A percentile compares a stretch with the other conserved stretches of the same genome.
Evolutionary conservation across 2,797 vertebrate genomes (phyloP).

Genomic region (Vespertilio murinus): DNA sequence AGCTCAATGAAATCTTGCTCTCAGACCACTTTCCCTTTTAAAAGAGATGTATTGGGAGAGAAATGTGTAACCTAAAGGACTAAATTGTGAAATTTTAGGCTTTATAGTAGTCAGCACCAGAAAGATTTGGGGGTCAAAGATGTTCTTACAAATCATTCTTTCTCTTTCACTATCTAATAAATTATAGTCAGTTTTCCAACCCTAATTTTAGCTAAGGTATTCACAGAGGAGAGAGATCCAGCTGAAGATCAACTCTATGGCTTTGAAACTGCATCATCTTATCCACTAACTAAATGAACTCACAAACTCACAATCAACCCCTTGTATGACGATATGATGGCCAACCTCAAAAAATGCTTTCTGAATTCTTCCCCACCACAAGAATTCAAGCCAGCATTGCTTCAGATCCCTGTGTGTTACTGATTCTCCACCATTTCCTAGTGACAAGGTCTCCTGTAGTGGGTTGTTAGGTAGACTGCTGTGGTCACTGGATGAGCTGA

Average conservation of each 20-base stretch:
- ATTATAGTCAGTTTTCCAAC: background rate
- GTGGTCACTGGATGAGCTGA: slow-evolving; percentile 52
- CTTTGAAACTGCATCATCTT: slow-evolving; percentile 52
- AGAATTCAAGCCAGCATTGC: slow-evolving; percentile 56
- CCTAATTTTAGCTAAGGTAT: background rate
- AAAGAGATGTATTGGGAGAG: background rate
- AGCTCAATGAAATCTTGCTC: slow-evolving; percentile 29
- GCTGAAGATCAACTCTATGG: background rate
- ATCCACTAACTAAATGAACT: slow-evolving; percentile 60
- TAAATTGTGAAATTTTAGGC: slow-evolving; percentile 19
- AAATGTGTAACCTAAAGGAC: slow-evolving; percentile 26
- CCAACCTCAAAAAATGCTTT: slow-evolving; percentile 65
- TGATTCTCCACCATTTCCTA: slow-evolving; percentile 18
- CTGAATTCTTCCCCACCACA: background rate
- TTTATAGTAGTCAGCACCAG: background rate
- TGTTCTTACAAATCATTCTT: slow-evolving; percentile 12
- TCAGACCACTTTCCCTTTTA: slow-evolving; percentile 20
- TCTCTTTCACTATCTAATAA: background rate
- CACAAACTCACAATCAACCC: background rate
- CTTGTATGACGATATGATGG: slow-evolving; percentile 60
- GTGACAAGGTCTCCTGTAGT: background rate
- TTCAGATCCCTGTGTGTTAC: background rate
- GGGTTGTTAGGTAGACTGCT: slow-evolving; percentile 42
- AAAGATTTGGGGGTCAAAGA: background rate
- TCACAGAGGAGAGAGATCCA: background rate